Evolutionary conservation across 64 coral and sea anemone species (phyloP).

Genomic region (Orbicella faveolata): DNA sequence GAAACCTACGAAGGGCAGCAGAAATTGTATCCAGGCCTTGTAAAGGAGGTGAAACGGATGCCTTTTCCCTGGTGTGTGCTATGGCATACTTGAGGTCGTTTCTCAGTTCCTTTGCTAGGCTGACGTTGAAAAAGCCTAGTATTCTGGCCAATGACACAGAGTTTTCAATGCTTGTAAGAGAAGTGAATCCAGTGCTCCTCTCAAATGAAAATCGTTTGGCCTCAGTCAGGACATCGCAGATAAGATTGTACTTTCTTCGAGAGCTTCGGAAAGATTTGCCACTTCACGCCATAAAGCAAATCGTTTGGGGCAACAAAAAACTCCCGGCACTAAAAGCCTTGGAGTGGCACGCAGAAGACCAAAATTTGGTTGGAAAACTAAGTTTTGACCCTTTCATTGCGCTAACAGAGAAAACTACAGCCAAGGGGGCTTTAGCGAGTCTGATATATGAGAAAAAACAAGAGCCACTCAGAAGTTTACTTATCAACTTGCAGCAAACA

Average conservation of each 20-base stretch:
- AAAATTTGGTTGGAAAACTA: not conserved
- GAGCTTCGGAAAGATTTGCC: slow-evolving; percentile 26
- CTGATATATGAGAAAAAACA: not conserved
- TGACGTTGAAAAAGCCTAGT: not conserved
- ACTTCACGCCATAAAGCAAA: not conserved
- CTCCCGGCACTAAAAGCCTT: slow-evolving; percentile 6
- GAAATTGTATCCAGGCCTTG: slow-evolving; percentile 4
- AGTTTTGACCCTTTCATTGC: slow-evolving; percentile 15
- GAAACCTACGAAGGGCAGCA: slow-evolving; percentile 26
- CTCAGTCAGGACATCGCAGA: not conserved
- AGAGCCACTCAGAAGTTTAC: not conserved
- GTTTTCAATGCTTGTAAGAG: not conserved
- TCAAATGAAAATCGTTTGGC: not conserved
- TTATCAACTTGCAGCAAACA: slow-evolving; percentile 5
- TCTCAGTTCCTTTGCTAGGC: not conserved
- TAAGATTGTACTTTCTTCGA: slow-evolving; percentile 28
- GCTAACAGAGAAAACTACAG: not conserved
- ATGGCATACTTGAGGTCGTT: not conserved
- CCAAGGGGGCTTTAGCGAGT: not conserved
- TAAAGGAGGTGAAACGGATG: not conserved
- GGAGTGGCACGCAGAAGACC: not conserved
- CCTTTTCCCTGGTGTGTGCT: not conserved
- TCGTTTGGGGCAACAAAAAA: not conserved
- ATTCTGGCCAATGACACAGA: not conserved
- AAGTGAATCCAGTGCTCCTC: not conserved